Conservation (phyloP, 1,140 invertebrate genomes). For the Yoshiicerus persimilis region DNA sequence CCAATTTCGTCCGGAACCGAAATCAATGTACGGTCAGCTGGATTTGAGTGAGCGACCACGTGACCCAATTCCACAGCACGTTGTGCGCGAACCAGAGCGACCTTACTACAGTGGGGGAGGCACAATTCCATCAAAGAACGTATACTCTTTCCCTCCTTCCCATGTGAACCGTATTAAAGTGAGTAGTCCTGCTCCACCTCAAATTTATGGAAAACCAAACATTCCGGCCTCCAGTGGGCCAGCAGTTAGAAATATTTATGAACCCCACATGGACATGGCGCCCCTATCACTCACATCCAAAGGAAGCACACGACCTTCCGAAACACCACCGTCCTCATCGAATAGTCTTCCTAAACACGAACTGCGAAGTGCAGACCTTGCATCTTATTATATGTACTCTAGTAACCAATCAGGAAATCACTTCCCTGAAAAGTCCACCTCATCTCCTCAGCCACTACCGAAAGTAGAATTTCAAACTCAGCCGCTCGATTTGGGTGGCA, state of each 20-base stretch:
- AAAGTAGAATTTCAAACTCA: slow-evolving; percentile 62
- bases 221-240: slow-evolving; percentile 48
- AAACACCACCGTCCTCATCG: slow-evolving; percentile 36
- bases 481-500: slow-evolving; percentile 71
- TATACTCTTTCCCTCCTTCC: background rate
- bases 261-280: slow-evolving; percentile 46
- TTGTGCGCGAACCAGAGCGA: background rate
- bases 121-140: background rate
- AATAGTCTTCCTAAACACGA: slow-evolving; percentile 50
- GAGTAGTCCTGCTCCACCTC: slow-evolving; percentile 73
- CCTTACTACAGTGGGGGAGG: background rate
- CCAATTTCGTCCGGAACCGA: background rate
- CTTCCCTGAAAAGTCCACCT: background rate
- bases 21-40: slow-evolving; percentile 7
- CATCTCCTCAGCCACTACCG: slow-evolving; percentile 42
- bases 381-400: slow-evolving; percentile 46
- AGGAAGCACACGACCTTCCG: slow-evolving; percentile 61
- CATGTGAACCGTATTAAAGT: slow-evolving; percentile 67
- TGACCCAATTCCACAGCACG: background rate
- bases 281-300: slow-evolving; percentile 68
- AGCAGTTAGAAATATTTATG: slow-evolving; percentile 15
- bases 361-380: slow-evolving; percentile 41
- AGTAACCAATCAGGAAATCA: background rate
- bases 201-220: slow-evolving; percentile 73
- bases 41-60: background rate